Base-by-base conservation (phyloP, 2,888 invertebrate genomes). In the Embidobia sp. region DNA sequence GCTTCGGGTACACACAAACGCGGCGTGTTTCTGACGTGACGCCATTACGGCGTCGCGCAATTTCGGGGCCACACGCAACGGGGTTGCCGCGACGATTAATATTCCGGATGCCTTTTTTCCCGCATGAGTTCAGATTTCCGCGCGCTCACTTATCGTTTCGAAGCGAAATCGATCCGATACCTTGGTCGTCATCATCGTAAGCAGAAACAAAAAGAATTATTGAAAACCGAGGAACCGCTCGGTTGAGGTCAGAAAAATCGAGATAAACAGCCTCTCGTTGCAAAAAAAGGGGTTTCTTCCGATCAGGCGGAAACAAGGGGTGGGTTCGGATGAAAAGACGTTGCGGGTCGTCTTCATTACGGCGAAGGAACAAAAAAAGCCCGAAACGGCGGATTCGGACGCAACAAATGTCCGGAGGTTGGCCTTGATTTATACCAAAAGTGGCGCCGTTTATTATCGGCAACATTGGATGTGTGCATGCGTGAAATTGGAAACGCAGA, bases 401-500 rank as follows among this genome's bases (percentile, higher is more conserved):
- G n/a, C 53, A 61, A 77, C 77, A 69, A 69, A 74, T 53, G 53
- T 53, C 55, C 66, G 59, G 49, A 49, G 64, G 22, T 64, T 63
- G 76, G 67, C 44, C 83, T 86, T 87, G 86, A 86, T 87, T 87
- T 87, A 87, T 85, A 83, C 85, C 85, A 83, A 85, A 85, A 84
- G 84, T 82, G 84, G 81, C 77, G 86, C 81, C 84, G 85, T 85
- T 85, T 85, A 84, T 85, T 84, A 84, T 83, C 83, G 76, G 74
- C 75, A 76, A 77, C 75, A 78, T 67, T 85, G 83, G 79, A 84
- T 82, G 85, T 85, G 84, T 84, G 85, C 85, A 86, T 85, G 86
- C 87, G 86, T 87, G 87, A 87, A 87, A 86, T 87, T 87, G 86
- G 86, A 87, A 87, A 85, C 84, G 86, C 86, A 85, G 85, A 85